phyloP scores from a whole-genome alignment of 2,888 invertebrate species.

The Watsonalla binaria region DNA sequence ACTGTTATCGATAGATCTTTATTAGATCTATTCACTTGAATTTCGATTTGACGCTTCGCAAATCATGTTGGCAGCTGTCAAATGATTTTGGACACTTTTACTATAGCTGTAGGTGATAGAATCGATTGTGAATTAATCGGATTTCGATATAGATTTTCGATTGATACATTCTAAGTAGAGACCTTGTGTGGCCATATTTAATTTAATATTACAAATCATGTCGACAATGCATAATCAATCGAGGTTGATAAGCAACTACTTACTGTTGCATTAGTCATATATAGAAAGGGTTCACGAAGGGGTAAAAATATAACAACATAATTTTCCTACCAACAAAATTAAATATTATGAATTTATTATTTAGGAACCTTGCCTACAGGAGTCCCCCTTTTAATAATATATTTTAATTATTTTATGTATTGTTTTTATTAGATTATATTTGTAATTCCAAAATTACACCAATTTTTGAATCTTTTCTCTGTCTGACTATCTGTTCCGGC shows the following conservation, averaged over 20 bases:
- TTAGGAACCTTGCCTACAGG: no score
- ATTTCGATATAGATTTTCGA: constrained; percentile 28
- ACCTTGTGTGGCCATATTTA: constrained; percentile 44
- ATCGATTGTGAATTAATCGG: constrained; percentile 1
- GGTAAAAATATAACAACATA: no score
- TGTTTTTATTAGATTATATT: no score
- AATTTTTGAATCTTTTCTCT: no score
- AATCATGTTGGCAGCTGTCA: constrained; percentile 5
- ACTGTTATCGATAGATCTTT: constrained; percentile 36
- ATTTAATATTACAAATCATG: neutral
- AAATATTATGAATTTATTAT: no score
- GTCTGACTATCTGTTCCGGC: no score
- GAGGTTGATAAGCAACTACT: neutral
- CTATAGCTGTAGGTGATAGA: constrained; percentile 1
- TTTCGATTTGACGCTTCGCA: constrained; percentile 22
- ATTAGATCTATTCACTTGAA: constrained; percentile 35
- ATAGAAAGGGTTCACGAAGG: no score
- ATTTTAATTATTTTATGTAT: no score
- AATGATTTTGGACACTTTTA: constrained; percentile 11
- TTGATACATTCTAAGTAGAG: constrained; percentile 42
- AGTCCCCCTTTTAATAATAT: no score
- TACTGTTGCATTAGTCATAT: no score
- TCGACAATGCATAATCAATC: neutral
- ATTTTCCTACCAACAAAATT: no score
- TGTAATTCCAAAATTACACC: no score